These are phyloP conservation scores for Bubo scandiacus DNA, from an alignment of 2,113 vertebrate genomes.

Conservation along the genomic window DNA sequence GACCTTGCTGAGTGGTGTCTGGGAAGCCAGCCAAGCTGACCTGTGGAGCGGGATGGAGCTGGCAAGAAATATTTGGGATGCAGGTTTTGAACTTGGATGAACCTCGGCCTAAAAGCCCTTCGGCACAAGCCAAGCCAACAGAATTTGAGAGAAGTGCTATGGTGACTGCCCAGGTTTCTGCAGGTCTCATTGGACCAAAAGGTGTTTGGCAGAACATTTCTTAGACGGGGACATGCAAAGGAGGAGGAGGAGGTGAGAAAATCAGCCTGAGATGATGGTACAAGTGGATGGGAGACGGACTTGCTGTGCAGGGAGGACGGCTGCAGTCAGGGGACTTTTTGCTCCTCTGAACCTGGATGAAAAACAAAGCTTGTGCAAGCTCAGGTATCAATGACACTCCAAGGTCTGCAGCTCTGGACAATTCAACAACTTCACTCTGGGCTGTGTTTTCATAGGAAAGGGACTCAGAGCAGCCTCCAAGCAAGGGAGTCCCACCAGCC, in stretches of 20 bases:
- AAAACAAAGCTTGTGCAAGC: background rate
- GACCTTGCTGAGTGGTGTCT: constrained; percentile 14
- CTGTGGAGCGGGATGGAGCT: background rate
- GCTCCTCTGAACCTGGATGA: background rate
- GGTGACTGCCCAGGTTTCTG: background rate
- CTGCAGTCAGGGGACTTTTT: background rate
- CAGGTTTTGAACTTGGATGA: constrained; percentile 23
- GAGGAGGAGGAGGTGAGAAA: background rate
- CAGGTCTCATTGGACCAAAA: background rate
- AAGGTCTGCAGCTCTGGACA: background rate
- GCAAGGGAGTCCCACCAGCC: background rate
- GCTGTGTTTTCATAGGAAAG: background rate
- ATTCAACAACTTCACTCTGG: background rate
- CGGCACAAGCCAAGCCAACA: accelerated
- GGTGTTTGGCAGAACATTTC: background rate
- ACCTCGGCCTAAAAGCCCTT: background rate
- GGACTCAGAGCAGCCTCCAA: background rate
- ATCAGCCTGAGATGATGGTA: background rate
- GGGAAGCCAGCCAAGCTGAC: constrained; percentile 30
- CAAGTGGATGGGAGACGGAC: background rate
- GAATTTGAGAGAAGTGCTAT: background rate
- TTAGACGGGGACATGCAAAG: no score
- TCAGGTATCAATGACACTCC: background rate
- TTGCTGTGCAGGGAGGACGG: background rate
- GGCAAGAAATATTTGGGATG: background rate